phyloP scores from a whole-genome alignment of 1,140 invertebrate genomes.

The Eupeodes corollae region DNA sequence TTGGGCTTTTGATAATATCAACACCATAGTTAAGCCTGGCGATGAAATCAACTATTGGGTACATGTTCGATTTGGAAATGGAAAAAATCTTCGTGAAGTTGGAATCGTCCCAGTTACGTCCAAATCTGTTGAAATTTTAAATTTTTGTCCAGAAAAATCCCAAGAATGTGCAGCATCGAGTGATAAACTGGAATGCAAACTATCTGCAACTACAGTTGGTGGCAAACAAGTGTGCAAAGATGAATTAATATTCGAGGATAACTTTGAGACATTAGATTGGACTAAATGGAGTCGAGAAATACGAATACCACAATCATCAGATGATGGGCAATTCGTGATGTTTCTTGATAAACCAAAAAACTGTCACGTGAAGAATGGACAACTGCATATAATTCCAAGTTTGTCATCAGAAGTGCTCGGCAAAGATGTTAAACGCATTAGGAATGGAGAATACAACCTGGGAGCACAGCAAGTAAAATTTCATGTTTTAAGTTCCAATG shows the following conservation, averaged over 20 bases:
- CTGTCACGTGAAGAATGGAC: conserved; percentile 2
- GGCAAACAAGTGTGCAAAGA: conserved; percentile 13
- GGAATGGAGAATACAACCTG: neutral
- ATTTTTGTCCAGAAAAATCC: no score
- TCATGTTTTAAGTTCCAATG: neutral
- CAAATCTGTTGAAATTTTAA: no score
- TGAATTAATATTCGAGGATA: conserved; percentile 25
- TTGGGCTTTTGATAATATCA: no score
- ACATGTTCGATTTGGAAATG: neutral
- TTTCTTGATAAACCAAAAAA: conserved; percentile 6
- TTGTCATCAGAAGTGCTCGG: neutral
- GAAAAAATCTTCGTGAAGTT: neutral
- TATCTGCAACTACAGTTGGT: conserved; percentile 4
- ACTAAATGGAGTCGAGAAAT: conserved; percentile 20
- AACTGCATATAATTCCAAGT: conserved; percentile 4
- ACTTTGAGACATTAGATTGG: conserved; percentile 23
- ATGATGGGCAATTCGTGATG: conserved; percentile 23
- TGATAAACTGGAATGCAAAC: no score
- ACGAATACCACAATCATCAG: conserved; percentile 17
- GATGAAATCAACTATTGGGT: neutral
- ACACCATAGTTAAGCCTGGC: neutral
- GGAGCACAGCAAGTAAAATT: neutral
- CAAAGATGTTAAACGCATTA: neutral
- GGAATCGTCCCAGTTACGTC: no score
- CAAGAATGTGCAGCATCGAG: no score